A percentile compares a stretch with the other conserved stretches of the same genome.
Evolutionary conservation across 2,888 invertebrate genomes (phyloP).

Genomic region (Julus scanicus): DNA sequence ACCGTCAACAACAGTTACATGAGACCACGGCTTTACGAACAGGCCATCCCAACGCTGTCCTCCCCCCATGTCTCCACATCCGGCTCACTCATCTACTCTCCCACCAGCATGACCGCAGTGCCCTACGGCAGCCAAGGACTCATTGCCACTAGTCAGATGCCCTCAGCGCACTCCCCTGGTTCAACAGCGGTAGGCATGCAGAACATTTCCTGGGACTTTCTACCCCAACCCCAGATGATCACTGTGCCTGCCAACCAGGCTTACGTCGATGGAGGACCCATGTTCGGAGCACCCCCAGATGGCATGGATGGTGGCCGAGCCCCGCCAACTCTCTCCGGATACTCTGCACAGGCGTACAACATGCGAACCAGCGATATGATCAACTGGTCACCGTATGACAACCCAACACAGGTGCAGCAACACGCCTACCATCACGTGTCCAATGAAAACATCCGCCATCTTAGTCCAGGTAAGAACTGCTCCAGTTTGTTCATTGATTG

Average conservation of each 20-base stretch:
- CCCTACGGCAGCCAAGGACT: background rate
- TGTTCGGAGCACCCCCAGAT: background rate
- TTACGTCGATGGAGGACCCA: background rate
- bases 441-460: slow-evolving; percentile 11
- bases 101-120: background rate
- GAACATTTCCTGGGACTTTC: background rate
- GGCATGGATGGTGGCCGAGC: background rate
- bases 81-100: background rate
- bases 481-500: too few relatives aligned
- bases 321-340: background rate
- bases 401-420: background rate
- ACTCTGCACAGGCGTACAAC: background rate
- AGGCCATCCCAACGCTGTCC: background rate
- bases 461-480: background rate
- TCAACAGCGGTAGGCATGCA: background rate
- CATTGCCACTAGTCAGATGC: background rate
- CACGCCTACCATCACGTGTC: slow-evolving; percentile 8
- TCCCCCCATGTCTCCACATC: background rate
- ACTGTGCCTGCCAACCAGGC: background rate
- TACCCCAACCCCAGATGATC: background rate
- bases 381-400: background rate
- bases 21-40: background rate
- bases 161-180: background rate
- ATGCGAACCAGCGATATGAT: background rate
- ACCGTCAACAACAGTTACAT: background rate